Base-by-base conservation (phyloP, 2,888 invertebrate genomes). In the Meteorus colon region DNA sequence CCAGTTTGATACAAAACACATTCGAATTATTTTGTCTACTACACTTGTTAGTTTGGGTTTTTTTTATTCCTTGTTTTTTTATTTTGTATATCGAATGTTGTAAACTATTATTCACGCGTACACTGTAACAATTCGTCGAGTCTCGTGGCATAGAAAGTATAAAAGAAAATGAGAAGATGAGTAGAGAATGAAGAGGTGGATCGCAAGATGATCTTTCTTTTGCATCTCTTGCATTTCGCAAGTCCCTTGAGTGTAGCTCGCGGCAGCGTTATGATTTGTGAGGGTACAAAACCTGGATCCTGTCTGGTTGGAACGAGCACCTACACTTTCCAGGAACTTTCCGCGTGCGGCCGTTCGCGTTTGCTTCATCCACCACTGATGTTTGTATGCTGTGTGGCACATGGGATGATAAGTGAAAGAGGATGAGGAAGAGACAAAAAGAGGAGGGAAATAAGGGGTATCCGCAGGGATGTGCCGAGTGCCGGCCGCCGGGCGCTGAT, bases 281-380 rank as follows among this genome's bases (percentile, higher is more conserved):
- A 79, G 81, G 83, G 84, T 82, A 82, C 83, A 86, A 84, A 86
- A 86, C 83, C 84, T 84, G 86, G 73, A 85, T 85, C 84, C 86
- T 82, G 85, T 84, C 84, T 72, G 79, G 68, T 73, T 81, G 81
- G 76, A 77, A 66, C 72, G 77, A 77, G 86, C 87, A 86, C 87
- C 87, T 86, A 87, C 87, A 87, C 87, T 86, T 87, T 86, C 87
- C 83, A 83, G 82, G 87, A 87, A 87, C 81, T 82, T 78, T 71
- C 76, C 71, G 74, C 76, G 79, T 76, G 77, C 70, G 63, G 51
- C 73, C 66, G 73, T 69, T 70, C 67, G 45, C 71, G 59, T 73
- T 31, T 24, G 4, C n/a, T 34, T 73, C 69, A 72, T 75, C 66
- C 74, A 69, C 55, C 65, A 48, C 41, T 19, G 55, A 55, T 29